phyloP scores from a whole-genome alignment of 2,797 vertebrate genomes.

The Pyrocephalus nanus region DNA sequence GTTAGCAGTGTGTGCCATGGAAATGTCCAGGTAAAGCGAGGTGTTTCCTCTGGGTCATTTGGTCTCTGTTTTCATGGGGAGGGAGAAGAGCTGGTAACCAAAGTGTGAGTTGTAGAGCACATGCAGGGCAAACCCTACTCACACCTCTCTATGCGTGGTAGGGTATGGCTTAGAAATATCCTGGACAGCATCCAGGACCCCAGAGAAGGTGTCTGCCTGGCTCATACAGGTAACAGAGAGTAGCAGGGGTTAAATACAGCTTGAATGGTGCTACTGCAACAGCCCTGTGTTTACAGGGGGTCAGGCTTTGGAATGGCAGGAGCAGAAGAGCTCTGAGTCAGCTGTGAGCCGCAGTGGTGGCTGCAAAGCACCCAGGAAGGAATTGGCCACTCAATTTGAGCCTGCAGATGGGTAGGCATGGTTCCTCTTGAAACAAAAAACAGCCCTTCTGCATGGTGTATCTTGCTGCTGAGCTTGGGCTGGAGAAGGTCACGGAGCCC shows the following conservation, averaged over 20 bases:
- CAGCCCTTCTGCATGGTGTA: neutral
- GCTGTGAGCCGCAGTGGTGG: neutral
- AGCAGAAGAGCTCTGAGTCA: neutral
- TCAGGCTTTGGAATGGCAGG: neutral
- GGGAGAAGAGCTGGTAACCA: neutral
- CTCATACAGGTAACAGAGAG: neutral
- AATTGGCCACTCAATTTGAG: neutral
- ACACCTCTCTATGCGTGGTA: neutral
- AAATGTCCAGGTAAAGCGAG: neutral
- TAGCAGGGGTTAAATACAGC: neutral
- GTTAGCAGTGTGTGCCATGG: neutral
- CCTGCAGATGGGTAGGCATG: neutral
- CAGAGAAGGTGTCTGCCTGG: neutral
- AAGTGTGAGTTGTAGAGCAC: neutral
- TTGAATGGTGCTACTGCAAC: neutral
- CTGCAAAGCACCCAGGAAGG: neutral
- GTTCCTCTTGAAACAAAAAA: neutral
- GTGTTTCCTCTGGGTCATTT: neutral
- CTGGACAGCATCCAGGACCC: neutral
- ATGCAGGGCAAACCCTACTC: neutral
- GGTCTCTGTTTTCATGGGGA: neutral
- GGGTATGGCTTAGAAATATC: neutral
- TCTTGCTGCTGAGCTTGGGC: neutral
- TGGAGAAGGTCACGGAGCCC: neutral
- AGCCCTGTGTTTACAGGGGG: too few relatives aligned